phyloP scores from a whole-genome alignment of 2,113 vertebrate genomes.

The Pluvialis apricaria region DNA sequence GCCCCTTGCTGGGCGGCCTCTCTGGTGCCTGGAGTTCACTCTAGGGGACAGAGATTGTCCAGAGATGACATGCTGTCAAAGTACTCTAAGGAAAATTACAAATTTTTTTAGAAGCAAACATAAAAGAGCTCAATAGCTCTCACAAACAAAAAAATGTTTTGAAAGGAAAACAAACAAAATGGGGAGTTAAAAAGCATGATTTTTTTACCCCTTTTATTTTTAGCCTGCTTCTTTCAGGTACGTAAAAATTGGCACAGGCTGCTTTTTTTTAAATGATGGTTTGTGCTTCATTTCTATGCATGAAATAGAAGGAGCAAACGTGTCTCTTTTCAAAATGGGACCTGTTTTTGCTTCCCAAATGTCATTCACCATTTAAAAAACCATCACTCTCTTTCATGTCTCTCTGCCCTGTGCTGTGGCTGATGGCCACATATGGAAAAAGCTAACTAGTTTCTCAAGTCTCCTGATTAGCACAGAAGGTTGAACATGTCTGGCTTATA shows the following conservation, averaged over 20 bases:
- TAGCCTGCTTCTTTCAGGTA: neutral
- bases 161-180: neutral
- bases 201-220: neutral
- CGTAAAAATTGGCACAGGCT: neutral
- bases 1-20: neutral
- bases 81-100: neutral
- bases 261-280: neutral
- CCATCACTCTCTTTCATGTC: neutral
- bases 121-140: neutral
- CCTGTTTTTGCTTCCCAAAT: neutral
- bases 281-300: neutral
- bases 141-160: neutral
- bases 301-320: rapidly evolving
- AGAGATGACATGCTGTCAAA: neutral
- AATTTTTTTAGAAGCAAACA: neutral
- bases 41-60: neutral
- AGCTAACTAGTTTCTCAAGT: neutral
- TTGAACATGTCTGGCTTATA: neutral
- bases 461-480: neutral
- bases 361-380: neutral
- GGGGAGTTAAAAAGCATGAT: neutral
- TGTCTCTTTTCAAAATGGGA: neutral
- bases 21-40: neutral
- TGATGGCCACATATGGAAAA: neutral
- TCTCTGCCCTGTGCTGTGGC: neutral